Evolutionary conservation across 2,888 invertebrate species (phyloP), one percentile per base, ranked within the genome.

Genomic region (Myopa tessellatipennis): DNA sequence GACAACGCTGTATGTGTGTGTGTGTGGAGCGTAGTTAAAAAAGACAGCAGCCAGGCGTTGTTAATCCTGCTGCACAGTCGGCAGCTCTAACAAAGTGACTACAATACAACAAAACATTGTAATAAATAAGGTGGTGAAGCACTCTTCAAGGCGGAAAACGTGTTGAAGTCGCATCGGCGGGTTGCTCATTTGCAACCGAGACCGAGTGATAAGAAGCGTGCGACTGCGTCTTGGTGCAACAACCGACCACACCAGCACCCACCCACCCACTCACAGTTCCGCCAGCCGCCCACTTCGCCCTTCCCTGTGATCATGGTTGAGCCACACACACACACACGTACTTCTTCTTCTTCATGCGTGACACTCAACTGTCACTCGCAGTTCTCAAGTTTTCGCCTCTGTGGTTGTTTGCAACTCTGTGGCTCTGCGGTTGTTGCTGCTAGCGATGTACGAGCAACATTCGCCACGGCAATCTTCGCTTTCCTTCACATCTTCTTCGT

Each of bases 171-270:
- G 61, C 61, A 38, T 7, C 40, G 40, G 40, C 34, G 34, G 4
- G 73, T 16, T 74, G 74, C 74, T 74, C 74, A 67, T 58, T 74
- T 67, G 55, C 74, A 38, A 36, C 8, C 61, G 34, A 61, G 34
- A 61, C 61, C 26, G 26, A 26, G n/a, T 61, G 61, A 61, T 61
- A 26, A 26, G 61, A 61, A 26, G n/a, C 34, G 18, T n/a, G 67
- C 38, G 18, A 1, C 52, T 60, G 34, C 26, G n/a, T 55, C 16
- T 55, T 55, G 55, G 5, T 55, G 0, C 45, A 45, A 10, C 45
- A 45, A 10, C 45, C 6, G 3, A 4, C 6, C 45, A 45, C 45
- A 8, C 45, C 7, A 8, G 7, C 6, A 45, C 7, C 10, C 45
- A 10, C 10, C 45, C 45, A 8, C 45, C 45, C 10, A 3, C 71